Evolutionary conservation across 2,113 vertebrate genomes (phyloP).

Genomic region (Aix galericulata): DNA sequence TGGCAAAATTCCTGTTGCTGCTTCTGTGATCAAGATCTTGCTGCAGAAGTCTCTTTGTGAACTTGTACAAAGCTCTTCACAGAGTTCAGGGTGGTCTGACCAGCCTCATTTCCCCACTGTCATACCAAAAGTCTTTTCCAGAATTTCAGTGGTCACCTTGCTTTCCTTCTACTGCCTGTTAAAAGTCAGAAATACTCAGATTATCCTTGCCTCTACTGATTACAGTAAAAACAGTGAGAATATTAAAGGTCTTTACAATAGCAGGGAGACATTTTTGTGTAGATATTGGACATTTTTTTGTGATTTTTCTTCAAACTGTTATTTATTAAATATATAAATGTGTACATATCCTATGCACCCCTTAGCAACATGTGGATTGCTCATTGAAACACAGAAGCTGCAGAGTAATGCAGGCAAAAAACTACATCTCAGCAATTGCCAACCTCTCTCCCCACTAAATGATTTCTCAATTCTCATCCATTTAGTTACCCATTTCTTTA

Average conservation of each 20-base stretch:
- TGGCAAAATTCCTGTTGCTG: not conserved
- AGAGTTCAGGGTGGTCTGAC: not conserved
- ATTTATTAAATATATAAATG: not conserved
- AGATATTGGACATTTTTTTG: not conserved
- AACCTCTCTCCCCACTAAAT: not conserved
- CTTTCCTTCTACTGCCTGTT: not conserved
- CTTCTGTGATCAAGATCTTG: not conserved
- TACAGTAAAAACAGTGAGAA: not conserved
- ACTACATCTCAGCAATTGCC: not conserved
- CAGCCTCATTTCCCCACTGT: accelerated
- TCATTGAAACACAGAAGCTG: not conserved
- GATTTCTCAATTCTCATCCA: not conserved
- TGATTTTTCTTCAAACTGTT: not conserved
- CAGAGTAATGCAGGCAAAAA: not conserved
- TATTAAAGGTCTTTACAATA: not conserved
- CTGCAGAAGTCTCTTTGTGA: not conserved
- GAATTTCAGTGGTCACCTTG: not conserved
- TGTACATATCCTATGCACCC: not conserved
- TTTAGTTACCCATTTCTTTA: not conserved
- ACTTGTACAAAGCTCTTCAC: not conserved
- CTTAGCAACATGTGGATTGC: not conserved
- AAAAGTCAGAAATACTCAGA: not conserved
- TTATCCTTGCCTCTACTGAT: not conserved
- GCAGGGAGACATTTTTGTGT: not conserved
- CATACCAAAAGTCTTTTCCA: not conserved